phyloP scores from a whole-genome alignment of 2,113 vertebrate genomes.

The Podarcis muralis region DNA sequence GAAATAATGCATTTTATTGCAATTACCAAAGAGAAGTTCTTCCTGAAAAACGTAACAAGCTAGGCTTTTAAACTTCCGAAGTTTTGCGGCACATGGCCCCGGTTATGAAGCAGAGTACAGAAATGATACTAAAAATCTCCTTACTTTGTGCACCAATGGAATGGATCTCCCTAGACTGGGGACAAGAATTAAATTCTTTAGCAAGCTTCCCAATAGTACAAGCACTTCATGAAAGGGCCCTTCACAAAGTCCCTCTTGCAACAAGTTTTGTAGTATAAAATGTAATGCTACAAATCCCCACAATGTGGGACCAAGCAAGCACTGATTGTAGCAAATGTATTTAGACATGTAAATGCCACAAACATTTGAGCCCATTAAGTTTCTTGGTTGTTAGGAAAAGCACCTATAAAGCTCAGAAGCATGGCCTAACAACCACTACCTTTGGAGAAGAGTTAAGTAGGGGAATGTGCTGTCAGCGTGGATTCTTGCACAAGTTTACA shows the following conservation, averaged over 20 bases:
- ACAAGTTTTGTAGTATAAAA: background rate
- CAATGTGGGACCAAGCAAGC: background rate
- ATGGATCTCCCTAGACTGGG: background rate
- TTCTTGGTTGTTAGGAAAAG: background rate
- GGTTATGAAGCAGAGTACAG: background rate
- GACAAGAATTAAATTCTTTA: background rate
- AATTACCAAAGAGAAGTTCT: background rate
- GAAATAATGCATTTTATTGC: background rate
- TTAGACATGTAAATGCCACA: background rate
- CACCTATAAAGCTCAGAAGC: background rate
- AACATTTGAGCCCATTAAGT: background rate
- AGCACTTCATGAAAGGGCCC: background rate
- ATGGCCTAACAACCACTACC: background rate
- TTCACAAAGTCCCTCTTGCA: background rate
- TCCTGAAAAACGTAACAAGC: background rate
- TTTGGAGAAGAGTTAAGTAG: background rate
- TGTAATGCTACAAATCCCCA: background rate
- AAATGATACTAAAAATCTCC: background rate
- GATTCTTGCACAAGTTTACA: background rate
- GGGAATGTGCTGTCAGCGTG: background rate
- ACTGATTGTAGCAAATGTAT: background rate
- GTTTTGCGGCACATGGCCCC: background rate
- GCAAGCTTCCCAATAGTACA: background rate
- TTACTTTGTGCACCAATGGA: background rate
- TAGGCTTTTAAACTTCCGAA: background rate